Conservation (phyloP, 2,888 invertebrate genomes). For the Dasysyrphus albostriatus region DNA sequence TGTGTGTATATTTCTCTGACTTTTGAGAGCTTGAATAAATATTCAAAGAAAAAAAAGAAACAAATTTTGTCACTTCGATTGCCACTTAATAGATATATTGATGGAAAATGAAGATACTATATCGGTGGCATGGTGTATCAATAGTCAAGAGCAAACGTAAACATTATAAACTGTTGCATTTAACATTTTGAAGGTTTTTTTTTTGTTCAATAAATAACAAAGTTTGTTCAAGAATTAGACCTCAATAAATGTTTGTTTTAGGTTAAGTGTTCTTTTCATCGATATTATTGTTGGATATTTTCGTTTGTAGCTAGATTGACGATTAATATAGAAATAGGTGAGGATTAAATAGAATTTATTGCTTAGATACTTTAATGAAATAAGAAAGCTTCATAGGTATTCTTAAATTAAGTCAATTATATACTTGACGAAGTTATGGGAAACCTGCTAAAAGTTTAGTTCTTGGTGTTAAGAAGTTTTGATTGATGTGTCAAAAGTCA, state of each 20-base stretch:
- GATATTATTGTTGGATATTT: too few relatives aligned
- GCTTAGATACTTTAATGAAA: not conserved
- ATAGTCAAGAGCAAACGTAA: constrained; percentile 25
- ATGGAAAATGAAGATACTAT: constrained; percentile 27
- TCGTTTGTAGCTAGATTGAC: not conserved
- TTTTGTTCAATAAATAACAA: not conserved
- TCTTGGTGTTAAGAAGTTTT: constrained; percentile 1
- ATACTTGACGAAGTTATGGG: not conserved
- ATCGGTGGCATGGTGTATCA: not conserved
- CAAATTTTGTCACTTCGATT: constrained; percentile 53
- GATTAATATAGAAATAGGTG: not conserved
- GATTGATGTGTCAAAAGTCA: not conserved
- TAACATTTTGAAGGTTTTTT: not conserved
- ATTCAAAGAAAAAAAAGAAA: constrained; percentile 17
- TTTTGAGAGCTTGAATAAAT: constrained; percentile 38
- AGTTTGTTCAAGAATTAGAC: constrained; percentile 29
- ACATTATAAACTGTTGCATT: constrained; percentile 15
- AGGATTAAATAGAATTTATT: constrained; percentile 20
- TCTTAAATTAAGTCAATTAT: constrained; percentile 3
- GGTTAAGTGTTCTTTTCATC: constrained; percentile 12
- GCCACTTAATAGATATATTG: constrained; percentile 43
- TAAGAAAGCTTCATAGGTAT: not conserved
- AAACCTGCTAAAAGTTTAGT: not conserved
- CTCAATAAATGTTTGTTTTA: constrained; percentile 26
- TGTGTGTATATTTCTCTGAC: not conserved